These are phyloP conservation scores for Adoxophyes honmai DNA, from an alignment of 1,140 invertebrate genomes.

Conservation along the genomic window DNA sequence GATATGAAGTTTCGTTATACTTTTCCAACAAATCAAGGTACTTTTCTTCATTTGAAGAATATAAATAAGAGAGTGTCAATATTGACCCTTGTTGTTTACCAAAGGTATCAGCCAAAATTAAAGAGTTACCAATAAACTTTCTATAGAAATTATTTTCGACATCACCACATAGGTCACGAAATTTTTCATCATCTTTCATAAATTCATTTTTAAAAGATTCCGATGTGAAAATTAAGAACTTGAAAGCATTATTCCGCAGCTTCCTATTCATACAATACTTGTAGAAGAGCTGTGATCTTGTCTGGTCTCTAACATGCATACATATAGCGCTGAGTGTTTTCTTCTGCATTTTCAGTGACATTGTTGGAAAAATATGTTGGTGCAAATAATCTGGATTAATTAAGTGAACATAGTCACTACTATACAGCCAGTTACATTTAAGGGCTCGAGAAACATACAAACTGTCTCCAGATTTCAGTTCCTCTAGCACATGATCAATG, in stretches of 20 bases:
- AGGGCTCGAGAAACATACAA: conserved; percentile 33
- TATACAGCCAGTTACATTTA: conserved; percentile 33
- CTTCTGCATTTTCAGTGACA: conserved; percentile 33
- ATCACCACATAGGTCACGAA: not conserved
- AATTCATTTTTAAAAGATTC: not conserved
- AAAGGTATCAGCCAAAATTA: conserved; percentile 7
- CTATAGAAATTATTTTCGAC: not conserved
- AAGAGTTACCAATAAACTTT: not conserved
- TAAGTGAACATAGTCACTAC: conserved; percentile 24
- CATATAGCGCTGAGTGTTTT: conserved; percentile 28
- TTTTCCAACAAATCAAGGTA: conserved; percentile 6
- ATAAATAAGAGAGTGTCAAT: not conserved
- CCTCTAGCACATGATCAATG: conserved; percentile 36
- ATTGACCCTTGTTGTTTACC: not conserved
- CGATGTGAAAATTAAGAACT: conserved; percentile 25
- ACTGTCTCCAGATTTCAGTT: no score
- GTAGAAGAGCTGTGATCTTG: conserved; percentile 26
- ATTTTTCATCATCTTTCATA: not conserved
- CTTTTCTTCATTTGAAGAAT: not conserved
- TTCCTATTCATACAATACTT: conserved; percentile 27
- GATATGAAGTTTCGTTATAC: not conserved
- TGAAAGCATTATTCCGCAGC: conserved; percentile 22
- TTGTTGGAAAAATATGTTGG: conserved; percentile 33
- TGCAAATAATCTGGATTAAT: conserved; percentile 31
- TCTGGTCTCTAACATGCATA: conserved; percentile 25